phyloP scores from a whole-genome alignment of 2,113 vertebrate species.

The Etheostoma cragini region DNA sequence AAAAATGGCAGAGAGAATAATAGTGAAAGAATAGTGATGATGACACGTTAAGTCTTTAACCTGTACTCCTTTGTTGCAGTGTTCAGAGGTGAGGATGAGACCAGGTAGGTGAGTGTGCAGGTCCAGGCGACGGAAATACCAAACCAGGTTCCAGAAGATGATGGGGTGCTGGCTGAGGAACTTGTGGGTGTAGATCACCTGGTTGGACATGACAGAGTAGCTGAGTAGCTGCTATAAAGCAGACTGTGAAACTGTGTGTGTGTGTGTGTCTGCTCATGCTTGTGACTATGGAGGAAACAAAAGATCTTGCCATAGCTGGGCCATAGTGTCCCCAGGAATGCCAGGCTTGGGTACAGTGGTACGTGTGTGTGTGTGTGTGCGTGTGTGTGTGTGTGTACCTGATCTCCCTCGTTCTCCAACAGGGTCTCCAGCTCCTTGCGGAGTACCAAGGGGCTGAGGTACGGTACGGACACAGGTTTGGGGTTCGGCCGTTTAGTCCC shows the following conservation, averaged over 20 bases:
- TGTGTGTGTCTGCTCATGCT: slow-evolving; percentile 60
- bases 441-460: slow-evolving; percentile 95
- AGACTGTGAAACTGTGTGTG: background rate
- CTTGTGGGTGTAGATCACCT: slow-evolving; percentile 95
- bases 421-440: slow-evolving; percentile 97
- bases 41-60: slow-evolving; percentile 60
- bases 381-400: slow-evolving; percentile 78
- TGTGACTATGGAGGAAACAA: slow-evolving; percentile 60
- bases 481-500: slow-evolving; percentile 87
- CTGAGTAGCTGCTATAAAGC: fast-evolving
- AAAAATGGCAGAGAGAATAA: background rate
- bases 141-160: slow-evolving; percentile 99
- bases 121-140: slow-evolving; percentile 96
- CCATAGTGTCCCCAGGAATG: slow-evolving; percentile 68
- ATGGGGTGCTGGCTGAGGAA: slow-evolving; percentile 99
- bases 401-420: slow-evolving; percentile 96
- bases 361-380: slow-evolving; percentile 65
- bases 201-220: background rate
- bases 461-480: slow-evolving; percentile 94
- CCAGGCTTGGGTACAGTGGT: slow-evolving; percentile 69
- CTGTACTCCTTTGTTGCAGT: slow-evolving; percentile 96
- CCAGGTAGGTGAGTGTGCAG: slow-evolving; percentile 94
- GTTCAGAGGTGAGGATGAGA: slow-evolving; percentile 95
- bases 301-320: slow-evolving; percentile 58
- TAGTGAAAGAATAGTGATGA: background rate